Percentiles rank a stretch among this genome's conserved stretches.
phyloP scores from a whole-genome alignment of 2,113 vertebrate genomes.

The Stictonetta naevosa region DNA sequence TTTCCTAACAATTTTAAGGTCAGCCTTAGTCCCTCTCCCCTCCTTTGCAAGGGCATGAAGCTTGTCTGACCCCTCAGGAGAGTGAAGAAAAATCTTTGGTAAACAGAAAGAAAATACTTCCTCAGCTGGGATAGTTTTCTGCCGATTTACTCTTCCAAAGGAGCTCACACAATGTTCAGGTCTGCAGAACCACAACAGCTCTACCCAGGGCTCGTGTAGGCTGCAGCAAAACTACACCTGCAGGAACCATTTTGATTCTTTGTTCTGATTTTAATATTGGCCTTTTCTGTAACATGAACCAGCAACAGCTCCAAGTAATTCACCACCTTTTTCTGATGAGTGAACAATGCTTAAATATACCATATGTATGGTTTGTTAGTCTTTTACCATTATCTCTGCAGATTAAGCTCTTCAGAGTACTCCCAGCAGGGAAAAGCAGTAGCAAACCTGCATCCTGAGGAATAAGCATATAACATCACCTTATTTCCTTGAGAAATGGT shows the following conservation, averaged over 20 bases:
- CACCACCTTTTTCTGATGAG: background rate
- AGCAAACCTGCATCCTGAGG: background rate
- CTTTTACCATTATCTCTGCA: background rate
- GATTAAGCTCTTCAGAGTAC: background rate
- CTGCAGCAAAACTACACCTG: background rate
- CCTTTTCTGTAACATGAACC: background rate
- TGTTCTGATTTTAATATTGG: background rate
- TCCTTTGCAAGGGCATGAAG: background rate
- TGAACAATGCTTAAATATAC: background rate
- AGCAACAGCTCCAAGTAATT: background rate
- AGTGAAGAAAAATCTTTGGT: background rate
- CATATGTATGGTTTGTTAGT: background rate
- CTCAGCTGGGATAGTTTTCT: background rate
- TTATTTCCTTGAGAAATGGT: background rate
- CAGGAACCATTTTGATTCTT: background rate
- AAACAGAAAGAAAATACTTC: background rate
- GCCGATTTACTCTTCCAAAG: background rate
- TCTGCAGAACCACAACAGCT: background rate
- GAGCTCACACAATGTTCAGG: background rate
- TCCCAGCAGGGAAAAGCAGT: background rate
- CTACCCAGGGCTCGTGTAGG: background rate
- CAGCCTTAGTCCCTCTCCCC: background rate
- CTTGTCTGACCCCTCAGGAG: background rate
- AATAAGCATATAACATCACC: background rate
- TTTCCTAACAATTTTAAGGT: background rate